Evolutionary conservation across 1,140 invertebrate genomes (phyloP).

Genomic region (Mizuhopecten yessoensis): DNA sequence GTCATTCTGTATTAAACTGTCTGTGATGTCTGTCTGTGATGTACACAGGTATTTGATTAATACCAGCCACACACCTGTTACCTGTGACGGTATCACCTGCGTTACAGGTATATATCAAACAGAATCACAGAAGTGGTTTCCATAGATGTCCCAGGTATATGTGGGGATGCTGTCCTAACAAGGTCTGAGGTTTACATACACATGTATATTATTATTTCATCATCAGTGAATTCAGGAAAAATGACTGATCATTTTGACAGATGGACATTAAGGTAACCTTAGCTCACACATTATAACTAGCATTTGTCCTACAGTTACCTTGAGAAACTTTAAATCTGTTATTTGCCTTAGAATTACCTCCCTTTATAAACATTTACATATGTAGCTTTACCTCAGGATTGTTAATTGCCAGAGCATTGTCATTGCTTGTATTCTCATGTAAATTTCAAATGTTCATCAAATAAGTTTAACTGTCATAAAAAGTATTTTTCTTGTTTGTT

Average conservation of each 20-base stretch:
- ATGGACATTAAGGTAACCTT: neutral
- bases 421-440: no score
- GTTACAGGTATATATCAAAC: neutral
- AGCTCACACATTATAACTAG: no score
- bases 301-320: neutral
- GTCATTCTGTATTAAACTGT: neutral
- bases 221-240: neutral
- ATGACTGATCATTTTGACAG: neutral
- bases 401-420: no score
- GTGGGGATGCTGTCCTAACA: no score
- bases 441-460: no score
- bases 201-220: no score
- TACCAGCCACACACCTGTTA: neutral
- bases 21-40: neutral
- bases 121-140: no score
- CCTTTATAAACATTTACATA: neutral
- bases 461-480: no score
- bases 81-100: neutral
- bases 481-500: no score
- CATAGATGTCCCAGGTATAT: no score
- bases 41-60: neutral
- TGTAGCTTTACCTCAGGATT: no score
- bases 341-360: neutral
- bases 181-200: no score
- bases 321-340: neutral